Conservation (phyloP, 2,888 invertebrate genomes). For the Drosophila heteroneura region DNA sequence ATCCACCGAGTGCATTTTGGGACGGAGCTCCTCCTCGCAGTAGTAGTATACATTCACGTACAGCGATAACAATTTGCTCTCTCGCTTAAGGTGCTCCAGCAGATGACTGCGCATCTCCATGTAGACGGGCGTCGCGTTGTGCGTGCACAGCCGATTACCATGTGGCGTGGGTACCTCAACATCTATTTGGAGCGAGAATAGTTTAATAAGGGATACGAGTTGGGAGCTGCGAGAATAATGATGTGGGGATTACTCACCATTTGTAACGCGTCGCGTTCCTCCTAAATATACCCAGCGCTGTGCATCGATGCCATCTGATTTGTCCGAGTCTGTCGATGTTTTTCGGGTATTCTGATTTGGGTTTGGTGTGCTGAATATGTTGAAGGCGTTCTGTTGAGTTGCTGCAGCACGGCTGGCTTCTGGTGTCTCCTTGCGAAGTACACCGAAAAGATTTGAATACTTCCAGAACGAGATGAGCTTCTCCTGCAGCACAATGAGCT, state of each 20-base stretch:
- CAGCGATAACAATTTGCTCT: constrained; percentile 81
- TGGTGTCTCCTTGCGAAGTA: constrained; percentile 56
- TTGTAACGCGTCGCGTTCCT: constrained; percentile 72
- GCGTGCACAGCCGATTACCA: constrained; percentile 83
- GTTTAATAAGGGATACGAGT: background rate
- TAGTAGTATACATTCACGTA: constrained; percentile 85
- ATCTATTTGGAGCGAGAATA: constrained; percentile 64
- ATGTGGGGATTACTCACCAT: constrained; percentile 64
- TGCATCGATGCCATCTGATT: background rate
- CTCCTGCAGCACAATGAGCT: constrained; percentile 83
- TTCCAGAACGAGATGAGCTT: constrained; percentile 83
- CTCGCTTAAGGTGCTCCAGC: constrained; percentile 78
- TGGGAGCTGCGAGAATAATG: background rate
- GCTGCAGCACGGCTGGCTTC: constrained; percentile 4
- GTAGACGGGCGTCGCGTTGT: constrained; percentile 84
- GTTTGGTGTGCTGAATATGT: constrained; percentile 2
- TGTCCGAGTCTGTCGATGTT: constrained; percentile 21
- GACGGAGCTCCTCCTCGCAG: constrained; percentile 80
- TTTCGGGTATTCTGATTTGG: constrained; percentile 2
- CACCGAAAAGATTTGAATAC: constrained; percentile 78
- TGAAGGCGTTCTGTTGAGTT: constrained; percentile 10
- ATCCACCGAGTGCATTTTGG: constrained; percentile 83
- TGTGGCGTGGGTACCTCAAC: constrained; percentile 80
- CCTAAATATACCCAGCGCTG: constrained; percentile 82
- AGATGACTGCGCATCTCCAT: constrained; percentile 83